Conservation (phyloP, 2,113 vertebrate genomes). For the Sigmodon hispidus region DNA sequence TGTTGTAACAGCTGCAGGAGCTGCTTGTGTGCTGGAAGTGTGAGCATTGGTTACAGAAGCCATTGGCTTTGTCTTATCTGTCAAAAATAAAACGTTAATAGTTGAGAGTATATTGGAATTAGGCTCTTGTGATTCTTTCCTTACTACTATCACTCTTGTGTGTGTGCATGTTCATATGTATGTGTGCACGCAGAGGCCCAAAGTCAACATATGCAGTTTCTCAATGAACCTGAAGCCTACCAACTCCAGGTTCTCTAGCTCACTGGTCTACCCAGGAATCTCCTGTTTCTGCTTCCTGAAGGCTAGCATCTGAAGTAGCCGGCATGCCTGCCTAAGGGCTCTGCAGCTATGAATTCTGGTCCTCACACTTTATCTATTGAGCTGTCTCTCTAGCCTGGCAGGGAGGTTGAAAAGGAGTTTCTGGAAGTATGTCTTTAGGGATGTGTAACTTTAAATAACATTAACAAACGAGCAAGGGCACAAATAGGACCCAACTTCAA, state of each 20-base stretch:
- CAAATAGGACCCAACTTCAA: background rate
- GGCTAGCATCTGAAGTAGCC: background rate
- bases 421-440: slow-evolving; percentile 5
- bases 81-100: slow-evolving; percentile 47
- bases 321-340: background rate
- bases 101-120: background rate
- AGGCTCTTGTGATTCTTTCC: slow-evolving; percentile 12
- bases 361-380: background rate
- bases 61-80: slow-evolving; percentile 94
- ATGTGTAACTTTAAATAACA: background rate
- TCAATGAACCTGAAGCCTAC: background rate
- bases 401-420: background rate
- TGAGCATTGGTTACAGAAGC: slow-evolving; percentile 88
- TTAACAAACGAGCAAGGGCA: background rate
- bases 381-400: background rate
- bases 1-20: slow-evolving; percentile 86
- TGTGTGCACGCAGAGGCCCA: background rate
- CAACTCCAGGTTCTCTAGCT: background rate
- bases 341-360: background rate
- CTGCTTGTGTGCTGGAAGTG: slow-evolving; percentile 85
- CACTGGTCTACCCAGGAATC: background rate
- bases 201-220: background rate
- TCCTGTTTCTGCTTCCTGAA: background rate
- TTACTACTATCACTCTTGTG: background rate
- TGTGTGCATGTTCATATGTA: background rate